A percentile compares a stretch with the other conserved stretches of the same genome.
phyloP scores from a whole-genome alignment of 1,140 invertebrate species.

The Drosophila albomicans region DNA sequence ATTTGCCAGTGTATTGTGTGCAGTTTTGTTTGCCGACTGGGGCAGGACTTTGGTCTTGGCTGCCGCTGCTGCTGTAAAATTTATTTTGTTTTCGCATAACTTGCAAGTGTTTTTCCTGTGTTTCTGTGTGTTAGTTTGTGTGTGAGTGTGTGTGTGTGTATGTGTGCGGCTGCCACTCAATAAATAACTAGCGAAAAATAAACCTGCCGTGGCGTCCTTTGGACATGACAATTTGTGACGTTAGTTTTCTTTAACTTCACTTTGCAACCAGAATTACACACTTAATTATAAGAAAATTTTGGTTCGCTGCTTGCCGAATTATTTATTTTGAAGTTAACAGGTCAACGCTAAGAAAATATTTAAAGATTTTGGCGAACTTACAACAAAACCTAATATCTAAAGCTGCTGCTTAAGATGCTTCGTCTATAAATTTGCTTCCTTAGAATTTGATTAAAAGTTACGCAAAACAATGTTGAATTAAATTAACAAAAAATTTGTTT shows the following conservation, averaged over 20 bases:
- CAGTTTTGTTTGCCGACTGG: slow-evolving; percentile 9
- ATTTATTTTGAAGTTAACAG: background rate
- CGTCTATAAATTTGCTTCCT: too few relatives aligned
- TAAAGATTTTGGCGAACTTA: too few relatives aligned
- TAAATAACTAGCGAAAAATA: slow-evolving; percentile 77
- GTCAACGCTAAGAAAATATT: background rate
- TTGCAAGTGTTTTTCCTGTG: slow-evolving; percentile 53
- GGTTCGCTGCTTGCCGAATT: background rate
- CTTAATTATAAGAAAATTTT: slow-evolving; percentile 15
- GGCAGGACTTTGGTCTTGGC: background rate
- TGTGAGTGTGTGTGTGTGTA: slow-evolving; percentile 14
- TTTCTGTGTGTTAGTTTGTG: slow-evolving; percentile 9
- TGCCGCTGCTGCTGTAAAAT: slow-evolving; percentile 60
- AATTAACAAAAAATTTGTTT: too few relatives aligned
- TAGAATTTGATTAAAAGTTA: too few relatives aligned
- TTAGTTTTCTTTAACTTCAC: background rate
- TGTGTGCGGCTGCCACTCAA: slow-evolving; percentile 55
- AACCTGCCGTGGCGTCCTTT: slow-evolving; percentile 33
- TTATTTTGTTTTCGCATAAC: slow-evolving; percentile 80
- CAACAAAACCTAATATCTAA: too few relatives aligned
- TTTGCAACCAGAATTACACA: background rate
- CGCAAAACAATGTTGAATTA: too few relatives aligned
- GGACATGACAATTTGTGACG: slow-evolving; percentile 75
- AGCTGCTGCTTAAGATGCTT: too few relatives aligned
- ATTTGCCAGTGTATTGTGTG: slow-evolving; percentile 44